Conservation (phyloP, 2,888 invertebrate species). For the Amphimallon solstitiale region DNA sequence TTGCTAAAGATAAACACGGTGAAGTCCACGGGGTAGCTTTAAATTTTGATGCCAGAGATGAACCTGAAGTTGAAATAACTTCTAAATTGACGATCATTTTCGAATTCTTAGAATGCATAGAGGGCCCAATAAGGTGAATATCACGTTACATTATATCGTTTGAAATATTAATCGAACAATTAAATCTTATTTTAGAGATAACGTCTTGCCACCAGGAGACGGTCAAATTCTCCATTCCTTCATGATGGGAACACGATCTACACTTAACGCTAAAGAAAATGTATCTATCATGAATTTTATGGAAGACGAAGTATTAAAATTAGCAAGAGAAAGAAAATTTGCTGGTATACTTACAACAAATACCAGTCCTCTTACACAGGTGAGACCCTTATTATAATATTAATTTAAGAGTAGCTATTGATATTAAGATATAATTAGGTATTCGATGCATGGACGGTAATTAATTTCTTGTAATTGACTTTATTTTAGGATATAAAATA, state of each 20-base stretch:
- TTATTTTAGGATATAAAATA: too few relatives aligned
- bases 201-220: slow-evolving; percentile 70
- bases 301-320: slow-evolving; percentile 77
- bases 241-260: slow-evolving; percentile 85
- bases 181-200: slow-evolving; percentile 62
- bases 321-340: slow-evolving; percentile 75
- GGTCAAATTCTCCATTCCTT: slow-evolving; percentile 83
- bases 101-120: slow-evolving; percentile 80
- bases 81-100: slow-evolving; percentile 79
- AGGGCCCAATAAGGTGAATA: slow-evolving; percentile 74
- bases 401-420: too few relatives aligned
- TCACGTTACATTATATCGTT: slow-evolving; percentile 7
- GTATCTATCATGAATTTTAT: slow-evolving; percentile 81
- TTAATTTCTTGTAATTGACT: too few relatives aligned
- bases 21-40: slow-evolving; percentile 76
- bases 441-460: too few relatives aligned
- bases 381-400: too few relatives aligned
- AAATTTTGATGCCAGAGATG: slow-evolving; percentile 84
- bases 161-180: neutral
- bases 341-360: slow-evolving; percentile 86
- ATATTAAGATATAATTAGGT: too few relatives aligned
- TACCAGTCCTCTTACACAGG: slow-evolving; percentile 89
- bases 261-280: slow-evolving; percentile 77
- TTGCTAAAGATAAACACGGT: slow-evolving; percentile 68
- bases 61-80: slow-evolving; percentile 77